These are phyloP conservation scores for Sycophaga agraensis DNA, from an alignment of 1,140 invertebrate genomes.

Conservation along the genomic window DNA sequence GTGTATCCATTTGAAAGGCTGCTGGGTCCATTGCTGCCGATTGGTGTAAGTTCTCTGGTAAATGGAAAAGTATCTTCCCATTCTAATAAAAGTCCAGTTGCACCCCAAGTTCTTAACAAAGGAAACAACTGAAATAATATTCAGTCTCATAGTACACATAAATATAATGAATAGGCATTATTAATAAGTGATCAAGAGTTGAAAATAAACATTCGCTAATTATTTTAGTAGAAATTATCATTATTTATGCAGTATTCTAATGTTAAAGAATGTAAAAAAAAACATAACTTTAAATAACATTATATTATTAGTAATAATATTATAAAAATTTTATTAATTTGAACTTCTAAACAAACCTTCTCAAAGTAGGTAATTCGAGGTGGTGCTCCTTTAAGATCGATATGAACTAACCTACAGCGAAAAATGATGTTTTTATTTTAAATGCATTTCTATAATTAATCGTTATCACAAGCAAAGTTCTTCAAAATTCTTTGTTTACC, in stretches of 20 bases:
- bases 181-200: not conserved
- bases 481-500: constrained; percentile 49
- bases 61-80: constrained; percentile 96
- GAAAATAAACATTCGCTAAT: not conserved
- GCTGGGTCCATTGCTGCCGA: constrained; percentile 64
- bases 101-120: constrained; percentile 67
- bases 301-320: not conserved
- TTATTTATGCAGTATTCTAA: too few species aligned
- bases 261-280: too few species aligned
- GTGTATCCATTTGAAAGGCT: constrained; percentile 66
- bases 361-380: constrained; percentile 69
- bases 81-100: constrained; percentile 82
- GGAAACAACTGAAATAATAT: constrained; percentile 59
- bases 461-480: not conserved
- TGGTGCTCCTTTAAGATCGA: constrained; percentile 78
- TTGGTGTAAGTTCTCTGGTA: constrained; percentile 62
- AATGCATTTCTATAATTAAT: not conserved
- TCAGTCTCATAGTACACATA: too few species aligned
- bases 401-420: constrained; percentile 65
- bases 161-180: not conserved
- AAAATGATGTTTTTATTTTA: constrained; percentile 30
- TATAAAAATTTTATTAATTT: too few species aligned
- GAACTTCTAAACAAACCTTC: constrained; percentile 56
- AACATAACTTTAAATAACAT: too few species aligned
- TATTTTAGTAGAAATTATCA: not conserved